Conservation (phyloP, 2,888 invertebrate genomes). For the Pycnomerus fuliginosus region DNA sequence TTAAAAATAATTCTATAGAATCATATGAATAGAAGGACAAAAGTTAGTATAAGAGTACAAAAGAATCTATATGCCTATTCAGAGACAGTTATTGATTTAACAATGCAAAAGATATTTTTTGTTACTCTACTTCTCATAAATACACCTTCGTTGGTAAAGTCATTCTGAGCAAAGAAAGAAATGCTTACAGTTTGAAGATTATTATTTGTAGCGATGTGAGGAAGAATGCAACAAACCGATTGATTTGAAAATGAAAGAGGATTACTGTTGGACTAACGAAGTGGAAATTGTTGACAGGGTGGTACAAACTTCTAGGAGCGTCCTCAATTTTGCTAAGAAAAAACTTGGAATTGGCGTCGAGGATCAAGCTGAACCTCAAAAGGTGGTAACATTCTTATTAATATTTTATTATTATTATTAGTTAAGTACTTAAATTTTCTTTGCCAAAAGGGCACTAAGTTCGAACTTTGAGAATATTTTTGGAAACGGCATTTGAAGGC, state of each 20-base stretch:
- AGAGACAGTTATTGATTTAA: too few relatives aligned
- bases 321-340: slow-evolving; percentile 44
- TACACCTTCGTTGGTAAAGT: slow-evolving; percentile 6
- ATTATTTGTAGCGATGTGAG: too few relatives aligned
- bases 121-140: too few relatives aligned
- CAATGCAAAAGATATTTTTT: too few relatives aligned
- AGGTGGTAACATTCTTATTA: slow-evolving; percentile 33
- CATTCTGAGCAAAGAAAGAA: too few relatives aligned
- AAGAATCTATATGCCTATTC: too few relatives aligned
- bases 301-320: slow-evolving; percentile 37
- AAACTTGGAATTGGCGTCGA: slow-evolving; percentile 38
- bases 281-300: slow-evolving; percentile 40
- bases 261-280: slow-evolving; percentile 37
- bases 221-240: slow-evolving; percentile 35
- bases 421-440: neutral
- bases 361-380: slow-evolving; percentile 34
- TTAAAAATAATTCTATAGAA: too few relatives aligned
- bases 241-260: slow-evolving; percentile 36
- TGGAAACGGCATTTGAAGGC: too few relatives aligned
- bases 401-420: slow-evolving; percentile 3
- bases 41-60: too few relatives aligned
- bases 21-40: too few relatives aligned
- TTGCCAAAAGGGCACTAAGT: too few relatives aligned
- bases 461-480: too few relatives aligned
- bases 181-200: neutral